A percentile compares a stretch with the other conserved stretches of the same genome.
Evolutionary conservation across 2,797 vertebrate genomes (phyloP).

Genomic region (Macropus fuliginosus): DNA sequence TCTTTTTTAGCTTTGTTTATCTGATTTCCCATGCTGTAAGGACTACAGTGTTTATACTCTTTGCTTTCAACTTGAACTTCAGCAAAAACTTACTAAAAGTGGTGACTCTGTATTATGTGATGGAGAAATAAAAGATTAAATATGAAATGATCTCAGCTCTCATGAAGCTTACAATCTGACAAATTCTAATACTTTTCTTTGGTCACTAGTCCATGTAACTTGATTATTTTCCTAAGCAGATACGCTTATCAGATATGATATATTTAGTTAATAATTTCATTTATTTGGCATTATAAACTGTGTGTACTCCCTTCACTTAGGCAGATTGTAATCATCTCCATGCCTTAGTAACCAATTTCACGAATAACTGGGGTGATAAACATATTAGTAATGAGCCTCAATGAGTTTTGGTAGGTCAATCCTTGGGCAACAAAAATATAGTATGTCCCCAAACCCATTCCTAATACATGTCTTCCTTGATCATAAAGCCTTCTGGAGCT

Average conservation of each 20-base stretch:
- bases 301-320: not conserved
- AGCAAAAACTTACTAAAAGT: not conserved
- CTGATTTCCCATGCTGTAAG: not conserved
- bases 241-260: not conserved
- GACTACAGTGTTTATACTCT: not conserved
- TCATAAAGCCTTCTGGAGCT: not conserved
- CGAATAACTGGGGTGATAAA: not conserved
- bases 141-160: not conserved
- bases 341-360: not conserved
- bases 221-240: not conserved
- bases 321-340: not conserved
- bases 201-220: not conserved
- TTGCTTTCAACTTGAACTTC: not conserved
- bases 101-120: not conserved
- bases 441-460: not conserved
- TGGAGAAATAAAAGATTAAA: not conserved
- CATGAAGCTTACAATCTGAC: not conserved
- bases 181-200: not conserved
- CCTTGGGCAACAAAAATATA: not conserved
- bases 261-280: not conserved
- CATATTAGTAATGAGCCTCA: not conserved
- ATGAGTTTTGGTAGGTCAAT: not conserved
- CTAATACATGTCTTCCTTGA: not conserved
- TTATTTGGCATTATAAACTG: not conserved
- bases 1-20: not conserved